Evolutionary conservation across 2,797 vertebrate genomes (phyloP).

Genomic region (Phoebastria nigripes): DNA sequence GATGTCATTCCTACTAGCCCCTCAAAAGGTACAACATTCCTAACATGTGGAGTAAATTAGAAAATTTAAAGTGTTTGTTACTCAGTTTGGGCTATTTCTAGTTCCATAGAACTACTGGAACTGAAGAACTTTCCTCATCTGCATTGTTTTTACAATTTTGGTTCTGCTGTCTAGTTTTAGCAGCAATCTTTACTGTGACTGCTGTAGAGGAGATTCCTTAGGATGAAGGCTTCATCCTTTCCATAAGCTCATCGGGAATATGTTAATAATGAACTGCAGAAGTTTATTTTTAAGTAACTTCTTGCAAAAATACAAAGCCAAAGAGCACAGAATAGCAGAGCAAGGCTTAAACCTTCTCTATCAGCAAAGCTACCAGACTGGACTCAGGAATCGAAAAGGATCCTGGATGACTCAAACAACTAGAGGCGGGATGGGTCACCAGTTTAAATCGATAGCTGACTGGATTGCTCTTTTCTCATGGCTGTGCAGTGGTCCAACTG

Average conservation of each 20-base stretch:
- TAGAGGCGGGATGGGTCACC: not conserved
- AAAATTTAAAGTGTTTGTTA: not conserved
- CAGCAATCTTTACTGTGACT: not conserved
- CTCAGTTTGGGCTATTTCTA: not conserved
- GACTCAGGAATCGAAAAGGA: accelerated
- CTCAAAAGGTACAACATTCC: not conserved
- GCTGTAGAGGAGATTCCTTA: not conserved
- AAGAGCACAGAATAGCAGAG: not conserved
- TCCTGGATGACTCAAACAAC: not conserved
- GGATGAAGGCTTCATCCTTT: not conserved
- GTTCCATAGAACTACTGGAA: not conserved
- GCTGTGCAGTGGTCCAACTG: not conserved
- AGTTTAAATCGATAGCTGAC: accelerated
- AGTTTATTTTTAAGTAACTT: not conserved
- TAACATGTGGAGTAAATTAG: not conserved
- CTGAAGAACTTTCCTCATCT: not conserved
- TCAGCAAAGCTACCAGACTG: not conserved
- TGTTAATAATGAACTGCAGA: not conserved
- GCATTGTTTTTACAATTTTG: not conserved
- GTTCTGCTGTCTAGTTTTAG: not conserved
- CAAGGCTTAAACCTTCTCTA: not conserved
- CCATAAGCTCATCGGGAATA: not conserved
- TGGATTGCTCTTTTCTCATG: not conserved
- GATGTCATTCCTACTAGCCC: not conserved
- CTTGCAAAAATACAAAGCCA: not conserved